phyloP scores from a whole-genome alignment of 2,113 vertebrate species.

The Sporophila hypoxantha region DNA sequence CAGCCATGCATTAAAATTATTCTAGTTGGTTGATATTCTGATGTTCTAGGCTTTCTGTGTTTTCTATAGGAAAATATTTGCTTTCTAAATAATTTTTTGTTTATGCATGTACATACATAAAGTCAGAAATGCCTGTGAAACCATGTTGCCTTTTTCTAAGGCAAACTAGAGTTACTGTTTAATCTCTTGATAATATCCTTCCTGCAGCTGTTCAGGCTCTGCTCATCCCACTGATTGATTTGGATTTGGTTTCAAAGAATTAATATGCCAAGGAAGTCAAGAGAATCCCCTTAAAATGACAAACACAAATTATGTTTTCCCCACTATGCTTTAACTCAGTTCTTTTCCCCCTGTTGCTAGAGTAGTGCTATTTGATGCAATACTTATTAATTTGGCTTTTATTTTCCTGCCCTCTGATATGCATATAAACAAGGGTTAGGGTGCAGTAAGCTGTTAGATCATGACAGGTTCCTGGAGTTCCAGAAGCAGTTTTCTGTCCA shows the following conservation, averaged over 20 bases:
- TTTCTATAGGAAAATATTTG: neutral
- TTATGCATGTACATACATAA: neutral
- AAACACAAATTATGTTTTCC: neutral
- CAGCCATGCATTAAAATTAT: neutral
- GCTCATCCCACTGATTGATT: conserved; percentile 3
- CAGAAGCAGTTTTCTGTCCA: neutral
- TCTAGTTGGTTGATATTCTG: neutral
- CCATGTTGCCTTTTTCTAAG: neutral
- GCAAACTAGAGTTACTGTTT: neutral
- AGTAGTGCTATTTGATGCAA: neutral
- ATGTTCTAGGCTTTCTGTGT: neutral
- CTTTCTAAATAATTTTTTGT: neutral
- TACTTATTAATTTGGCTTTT: neutral
- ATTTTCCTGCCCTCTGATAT: neutral
- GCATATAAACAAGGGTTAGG: neutral
- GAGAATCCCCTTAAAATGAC: neutral
- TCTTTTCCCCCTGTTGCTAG: neutral
- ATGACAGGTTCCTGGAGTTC: neutral
- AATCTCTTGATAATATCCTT: conserved; percentile 24
- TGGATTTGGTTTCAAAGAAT: neutral
- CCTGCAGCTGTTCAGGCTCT: conserved; percentile 23
- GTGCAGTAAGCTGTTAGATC: neutral
- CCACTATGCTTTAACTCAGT: neutral
- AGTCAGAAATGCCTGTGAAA: neutral
- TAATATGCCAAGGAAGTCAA: neutral